Conservation (phyloP, 2,888 invertebrate genomes). For the Apamea sordens region DNA sequence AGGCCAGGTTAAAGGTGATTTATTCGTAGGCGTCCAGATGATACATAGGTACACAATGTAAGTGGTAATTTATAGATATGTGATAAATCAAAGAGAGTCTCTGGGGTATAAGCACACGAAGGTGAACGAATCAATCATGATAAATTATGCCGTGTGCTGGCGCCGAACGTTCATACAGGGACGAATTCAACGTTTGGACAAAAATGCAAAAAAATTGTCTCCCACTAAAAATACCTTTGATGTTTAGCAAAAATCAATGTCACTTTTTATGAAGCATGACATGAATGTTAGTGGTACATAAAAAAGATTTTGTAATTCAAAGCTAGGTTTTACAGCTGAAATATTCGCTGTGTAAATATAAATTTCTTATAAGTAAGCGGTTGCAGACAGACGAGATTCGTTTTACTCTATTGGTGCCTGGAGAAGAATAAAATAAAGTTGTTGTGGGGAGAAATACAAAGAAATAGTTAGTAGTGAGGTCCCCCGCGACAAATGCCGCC, state of each 20-base stretch:
- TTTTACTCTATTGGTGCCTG: constrained; percentile 73
- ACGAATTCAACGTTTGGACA: constrained; percentile 57
- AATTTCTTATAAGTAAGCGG: constrained; percentile 38
- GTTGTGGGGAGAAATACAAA: constrained; percentile 78
- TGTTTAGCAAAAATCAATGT: constrained; percentile 30
- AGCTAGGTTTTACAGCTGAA: constrained; percentile 35
- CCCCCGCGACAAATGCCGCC: constrained; percentile 80
- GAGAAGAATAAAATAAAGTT: constrained; percentile 80
- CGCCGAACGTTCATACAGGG: constrained; percentile 61
- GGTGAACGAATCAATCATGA: constrained; percentile 76
- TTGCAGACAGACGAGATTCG: constrained; percentile 53
- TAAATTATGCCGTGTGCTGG: constrained; percentile 71
- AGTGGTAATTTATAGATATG: constrained; percentile 74
- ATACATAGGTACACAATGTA: constrained; percentile 72
- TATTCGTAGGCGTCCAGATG: constrained; percentile 62
- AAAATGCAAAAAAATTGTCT: constrained; percentile 35
- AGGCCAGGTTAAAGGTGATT: constrained; percentile 62
- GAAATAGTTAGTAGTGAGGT: constrained; percentile 80
- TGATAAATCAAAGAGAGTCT: constrained; percentile 72
- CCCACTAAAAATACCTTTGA: constrained; percentile 34
- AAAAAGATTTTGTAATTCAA: constrained; percentile 10
- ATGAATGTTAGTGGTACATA: constrained; percentile 23
- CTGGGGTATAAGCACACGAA: constrained; percentile 64
- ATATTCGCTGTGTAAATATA: constrained; percentile 24
- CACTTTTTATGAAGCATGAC: constrained; percentile 34